These are phyloP conservation scores for Cheilosia vulpina DNA, from an alignment of 2,888 invertebrate species.

Conservation along the genomic window DNA sequence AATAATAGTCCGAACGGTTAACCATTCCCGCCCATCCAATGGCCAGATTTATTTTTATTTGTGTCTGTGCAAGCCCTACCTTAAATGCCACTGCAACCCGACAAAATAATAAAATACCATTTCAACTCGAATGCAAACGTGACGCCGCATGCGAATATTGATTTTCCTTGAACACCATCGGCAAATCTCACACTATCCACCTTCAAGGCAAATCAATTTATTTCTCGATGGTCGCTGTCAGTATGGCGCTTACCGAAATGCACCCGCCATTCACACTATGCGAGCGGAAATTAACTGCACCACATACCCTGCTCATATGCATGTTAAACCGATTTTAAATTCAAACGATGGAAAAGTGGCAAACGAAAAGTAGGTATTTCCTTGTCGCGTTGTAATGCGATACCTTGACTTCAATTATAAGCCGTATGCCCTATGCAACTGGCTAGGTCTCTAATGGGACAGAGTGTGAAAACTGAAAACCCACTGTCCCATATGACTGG, in stretches of 20 bases:
- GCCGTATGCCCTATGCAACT: background rate
- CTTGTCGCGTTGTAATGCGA: constrained; percentile 55
- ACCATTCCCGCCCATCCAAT: background rate
- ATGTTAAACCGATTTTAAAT: constrained; percentile 52
- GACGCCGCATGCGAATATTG: constrained; percentile 21
- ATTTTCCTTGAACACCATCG: constrained; percentile 18
- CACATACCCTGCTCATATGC: background rate
- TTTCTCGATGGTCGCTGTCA: constrained; percentile 36
- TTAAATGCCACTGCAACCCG: background rate
- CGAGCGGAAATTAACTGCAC: constrained; percentile 35
- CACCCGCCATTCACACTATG: constrained; percentile 1
- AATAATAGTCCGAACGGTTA: background rate
- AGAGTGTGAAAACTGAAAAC: constrained; percentile 14
- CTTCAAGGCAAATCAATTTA: constrained; percentile 44
- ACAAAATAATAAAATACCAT: background rate
- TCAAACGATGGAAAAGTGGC: constrained; percentile 31
- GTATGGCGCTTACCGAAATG: constrained; percentile 2
- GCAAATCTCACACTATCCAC: constrained; percentile 10
- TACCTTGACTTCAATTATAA: constrained; percentile 66
- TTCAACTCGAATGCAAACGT: background rate
- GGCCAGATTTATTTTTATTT: background rate
- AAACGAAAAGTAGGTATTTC: constrained; percentile 26
- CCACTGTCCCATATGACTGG: constrained; percentile 14
- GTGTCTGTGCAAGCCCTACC: background rate
- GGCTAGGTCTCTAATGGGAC: background rate